Evolutionary conservation across 1,140 invertebrate species (phyloP).

Genomic region (Homarus americanus): DNA sequence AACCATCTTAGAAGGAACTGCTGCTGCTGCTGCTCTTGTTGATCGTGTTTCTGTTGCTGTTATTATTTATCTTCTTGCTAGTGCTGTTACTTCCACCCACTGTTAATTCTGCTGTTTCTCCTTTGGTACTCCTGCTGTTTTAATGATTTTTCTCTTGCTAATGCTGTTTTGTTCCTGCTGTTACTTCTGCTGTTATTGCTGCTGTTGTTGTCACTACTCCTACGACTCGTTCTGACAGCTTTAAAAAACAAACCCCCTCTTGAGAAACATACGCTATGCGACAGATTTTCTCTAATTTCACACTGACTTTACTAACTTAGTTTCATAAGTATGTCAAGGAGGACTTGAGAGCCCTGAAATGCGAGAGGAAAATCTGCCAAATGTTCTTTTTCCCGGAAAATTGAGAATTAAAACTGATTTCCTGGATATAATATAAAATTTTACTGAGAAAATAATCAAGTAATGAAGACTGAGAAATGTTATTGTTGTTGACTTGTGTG

Average conservation of each 20-base stretch:
- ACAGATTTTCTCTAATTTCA: background rate
- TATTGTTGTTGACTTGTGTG: too few relatives aligned
- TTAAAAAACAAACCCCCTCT: too few relatives aligned
- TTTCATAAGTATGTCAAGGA: background rate
- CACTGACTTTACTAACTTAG: background rate
- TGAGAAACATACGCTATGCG: background rate
- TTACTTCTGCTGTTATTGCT: background rate
- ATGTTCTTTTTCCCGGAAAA: background rate
- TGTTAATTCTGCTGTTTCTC: background rate
- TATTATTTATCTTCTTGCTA: background rate
- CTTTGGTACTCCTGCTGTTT: too few relatives aligned
- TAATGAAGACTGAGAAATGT: too few relatives aligned
- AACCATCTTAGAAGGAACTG: background rate
- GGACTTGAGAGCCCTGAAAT: background rate
- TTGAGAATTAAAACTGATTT: background rate
- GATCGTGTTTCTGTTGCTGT: background rate
- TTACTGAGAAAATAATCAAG: background rate
- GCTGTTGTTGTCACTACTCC: background rate
- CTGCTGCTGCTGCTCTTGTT: background rate
- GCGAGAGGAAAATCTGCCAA: background rate
- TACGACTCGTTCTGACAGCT: background rate
- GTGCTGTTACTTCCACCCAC: background rate
- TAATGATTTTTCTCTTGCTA: background rate
- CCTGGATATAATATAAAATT: background rate
- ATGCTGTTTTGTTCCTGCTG: background rate